Evolutionary conservation across 2,113 vertebrate species (phyloP).

Genomic region (Erythrolamprus reginae): DNA sequence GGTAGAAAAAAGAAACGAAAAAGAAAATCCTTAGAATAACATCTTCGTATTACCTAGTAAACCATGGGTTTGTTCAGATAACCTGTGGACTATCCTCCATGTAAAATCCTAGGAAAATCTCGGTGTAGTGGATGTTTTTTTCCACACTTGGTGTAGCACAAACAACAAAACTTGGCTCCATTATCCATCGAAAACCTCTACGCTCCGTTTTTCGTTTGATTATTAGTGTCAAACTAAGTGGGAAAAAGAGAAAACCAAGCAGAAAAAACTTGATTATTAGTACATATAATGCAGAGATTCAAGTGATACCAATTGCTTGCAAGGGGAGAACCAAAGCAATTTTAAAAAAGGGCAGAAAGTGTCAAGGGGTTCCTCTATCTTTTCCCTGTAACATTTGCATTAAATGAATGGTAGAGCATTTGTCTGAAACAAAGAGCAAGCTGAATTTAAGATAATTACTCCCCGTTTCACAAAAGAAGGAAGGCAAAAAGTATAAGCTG

Average conservation of each 20-base stretch:
- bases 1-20: background rate
- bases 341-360: background rate
- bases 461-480: background rate
- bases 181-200: constrained; percentile 77
- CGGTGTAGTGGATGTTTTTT: constrained; percentile 79
- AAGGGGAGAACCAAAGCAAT: background rate
- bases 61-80: constrained; percentile 83
- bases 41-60: constrained; percentile 78
- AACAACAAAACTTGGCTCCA: constrained; percentile 81
- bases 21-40: background rate
- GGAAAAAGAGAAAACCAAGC: constrained; percentile 16
- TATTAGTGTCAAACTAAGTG: constrained; percentile 75
- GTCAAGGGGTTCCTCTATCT: too few species aligned
- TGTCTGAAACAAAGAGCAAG: background rate
- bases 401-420: background rate
- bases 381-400: background rate
- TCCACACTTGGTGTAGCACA: constrained; percentile 89
- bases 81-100: constrained; percentile 77
- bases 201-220: constrained; percentile 74
- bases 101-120: constrained; percentile 91
- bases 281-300: background rate
- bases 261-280: background rate
- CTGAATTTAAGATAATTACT: background rate
- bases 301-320: background rate
- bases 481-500: too few species aligned